phyloP scores from a whole-genome alignment of 2,888 invertebrate species.

The Meteorus cinctellus region DNA sequence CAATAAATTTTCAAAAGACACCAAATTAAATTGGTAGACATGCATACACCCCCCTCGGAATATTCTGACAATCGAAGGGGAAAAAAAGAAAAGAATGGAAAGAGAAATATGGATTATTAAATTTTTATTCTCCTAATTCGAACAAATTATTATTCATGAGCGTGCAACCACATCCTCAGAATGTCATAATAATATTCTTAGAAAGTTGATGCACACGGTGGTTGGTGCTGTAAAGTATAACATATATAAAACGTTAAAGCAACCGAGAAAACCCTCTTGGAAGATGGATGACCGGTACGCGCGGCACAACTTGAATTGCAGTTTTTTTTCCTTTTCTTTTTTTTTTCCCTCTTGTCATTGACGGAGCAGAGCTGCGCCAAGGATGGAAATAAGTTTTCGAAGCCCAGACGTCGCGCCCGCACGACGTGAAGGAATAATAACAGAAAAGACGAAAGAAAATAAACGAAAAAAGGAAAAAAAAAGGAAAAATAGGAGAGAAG shows the following conservation, averaged over 20 bases:
- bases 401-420: constrained; percentile 17
- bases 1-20: constrained; percentile 48
- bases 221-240: constrained; percentile 5
- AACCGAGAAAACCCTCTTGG: constrained; percentile 7
- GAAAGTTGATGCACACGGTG: constrained; percentile 3
- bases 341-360: constrained; percentile 49
- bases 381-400: constrained; percentile 43
- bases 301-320: constrained; percentile 61
- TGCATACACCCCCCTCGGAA: constrained; percentile 3
- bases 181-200: constrained; percentile 1
- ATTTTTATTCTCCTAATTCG: background rate
- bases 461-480: constrained; percentile 8
- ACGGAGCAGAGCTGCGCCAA: constrained; percentile 23
- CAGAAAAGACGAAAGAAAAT: background rate
- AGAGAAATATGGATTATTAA: constrained; percentile 19
- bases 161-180: background rate
- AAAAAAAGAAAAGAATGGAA: background rate
- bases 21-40: constrained; percentile 43
- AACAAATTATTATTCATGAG: background rate
- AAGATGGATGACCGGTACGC: constrained; percentile 65
- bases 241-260: background rate
- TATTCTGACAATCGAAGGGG: background rate
- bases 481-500: constrained; percentile 31
- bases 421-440: constrained; percentile 39
- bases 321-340: constrained; percentile 30